These are phyloP conservation scores for Pherbina coryleti DNA, from an alignment of 2,888 invertebrate genomes.

Conservation along the genomic window DNA sequence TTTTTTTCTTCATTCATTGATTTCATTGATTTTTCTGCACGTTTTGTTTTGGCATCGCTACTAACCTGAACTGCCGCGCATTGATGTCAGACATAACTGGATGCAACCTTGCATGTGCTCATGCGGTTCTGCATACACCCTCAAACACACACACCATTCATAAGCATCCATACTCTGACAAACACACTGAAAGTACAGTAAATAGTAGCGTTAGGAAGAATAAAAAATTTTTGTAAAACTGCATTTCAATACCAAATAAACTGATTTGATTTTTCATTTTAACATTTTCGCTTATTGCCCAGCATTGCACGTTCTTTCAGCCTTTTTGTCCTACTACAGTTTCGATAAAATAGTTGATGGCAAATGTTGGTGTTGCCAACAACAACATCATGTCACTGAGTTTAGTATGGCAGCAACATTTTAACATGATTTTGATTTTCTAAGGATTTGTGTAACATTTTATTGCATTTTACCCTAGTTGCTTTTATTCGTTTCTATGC, in stretches of 20 bases:
- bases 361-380: not conserved
- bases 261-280: constrained; percentile 22
- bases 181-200: not conserved
- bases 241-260: not conserved
- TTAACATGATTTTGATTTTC: constrained; percentile 7
- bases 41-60: not conserved
- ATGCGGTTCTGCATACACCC: not conserved
- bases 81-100: constrained; percentile 13
- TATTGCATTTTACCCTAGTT: not conserved
- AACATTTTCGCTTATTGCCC: not conserved
- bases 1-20: not conserved
- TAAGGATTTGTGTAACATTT: not conserved
- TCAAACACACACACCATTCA: no score
- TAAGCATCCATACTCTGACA: not conserved
- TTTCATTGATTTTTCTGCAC: constrained; percentile 19
- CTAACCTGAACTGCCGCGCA: not conserved
- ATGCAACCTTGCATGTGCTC: not conserved
- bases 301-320: not conserved
- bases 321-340: not conserved
- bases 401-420: not conserved
- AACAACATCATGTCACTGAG: constrained; percentile 3
- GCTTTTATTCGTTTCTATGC: not conserved
- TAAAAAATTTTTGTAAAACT: not conserved
- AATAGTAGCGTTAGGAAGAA: not conserved
- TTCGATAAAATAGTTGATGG: not conserved